Conservation (phyloP, 2,797 vertebrate genomes). For the Myotis pilosus region DNA sequence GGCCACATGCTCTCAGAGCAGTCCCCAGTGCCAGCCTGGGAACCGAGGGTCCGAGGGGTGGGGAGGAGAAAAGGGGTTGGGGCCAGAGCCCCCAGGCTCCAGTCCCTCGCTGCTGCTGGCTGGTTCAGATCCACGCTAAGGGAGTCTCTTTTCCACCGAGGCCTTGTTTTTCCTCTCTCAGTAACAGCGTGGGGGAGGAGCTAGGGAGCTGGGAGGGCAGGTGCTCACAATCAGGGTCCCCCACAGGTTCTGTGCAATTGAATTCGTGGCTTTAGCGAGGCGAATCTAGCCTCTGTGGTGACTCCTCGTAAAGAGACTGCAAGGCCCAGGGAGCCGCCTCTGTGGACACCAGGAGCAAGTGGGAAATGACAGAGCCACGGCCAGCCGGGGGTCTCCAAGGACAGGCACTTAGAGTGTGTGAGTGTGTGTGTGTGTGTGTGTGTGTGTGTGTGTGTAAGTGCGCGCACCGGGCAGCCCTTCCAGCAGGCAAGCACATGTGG, state of each 20-base stretch:
- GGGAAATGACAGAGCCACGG: neutral
- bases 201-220: neutral
- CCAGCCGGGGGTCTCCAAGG: neutral
- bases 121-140: neutral
- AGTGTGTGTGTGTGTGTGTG: too few relatives aligned
- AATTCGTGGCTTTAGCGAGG: neutral
- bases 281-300: accelerated
- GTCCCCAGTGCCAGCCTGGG: neutral
- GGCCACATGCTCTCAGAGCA: neutral
- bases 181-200: neutral
- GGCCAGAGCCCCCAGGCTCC: neutral
- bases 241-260: neutral
- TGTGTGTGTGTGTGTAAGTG: too few relatives aligned
- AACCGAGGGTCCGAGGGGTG: neutral
- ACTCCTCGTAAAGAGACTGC: neutral
- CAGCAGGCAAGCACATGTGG: accelerated
- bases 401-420: accelerated
- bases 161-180: neutral
- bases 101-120: neutral
- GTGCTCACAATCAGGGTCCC: neutral
- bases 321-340: neutral
- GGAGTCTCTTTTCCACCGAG: accelerated
- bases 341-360: neutral
- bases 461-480: neutral
- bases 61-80: neutral